Evolutionary conservation across 2,888 invertebrate genomes (phyloP).

Genomic region (Drosophila infuscata): DNA sequence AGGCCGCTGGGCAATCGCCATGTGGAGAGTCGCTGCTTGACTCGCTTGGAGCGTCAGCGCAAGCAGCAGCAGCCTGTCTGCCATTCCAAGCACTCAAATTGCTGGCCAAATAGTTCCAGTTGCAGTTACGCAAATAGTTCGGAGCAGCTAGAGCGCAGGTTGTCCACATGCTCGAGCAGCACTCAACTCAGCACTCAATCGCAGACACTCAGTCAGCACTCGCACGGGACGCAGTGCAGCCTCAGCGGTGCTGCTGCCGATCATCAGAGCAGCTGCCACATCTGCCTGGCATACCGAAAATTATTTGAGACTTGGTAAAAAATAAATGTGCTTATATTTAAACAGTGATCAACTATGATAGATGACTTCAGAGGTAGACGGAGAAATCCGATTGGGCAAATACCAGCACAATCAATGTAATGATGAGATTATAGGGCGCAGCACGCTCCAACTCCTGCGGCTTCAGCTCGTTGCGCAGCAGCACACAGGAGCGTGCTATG

Average conservation of each 20-base stretch:
- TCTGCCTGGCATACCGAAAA: constrained; percentile 76
- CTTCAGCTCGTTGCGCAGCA: constrained; percentile 74
- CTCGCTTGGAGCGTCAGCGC: constrained; percentile 54
- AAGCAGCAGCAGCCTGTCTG: constrained; percentile 83
- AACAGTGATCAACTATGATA: neutral
- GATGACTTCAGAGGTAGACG: constrained; percentile 73
- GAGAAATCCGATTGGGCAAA: constrained; percentile 83
- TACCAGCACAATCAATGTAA: constrained; percentile 82
- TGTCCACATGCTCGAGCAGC: constrained; percentile 73
- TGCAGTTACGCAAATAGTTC: constrained; percentile 11
- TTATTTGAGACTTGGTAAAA: constrained; percentile 54
- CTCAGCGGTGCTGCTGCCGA: constrained; percentile 36
- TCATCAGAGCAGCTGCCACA: constrained; percentile 72
- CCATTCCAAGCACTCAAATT: constrained; percentile 67
- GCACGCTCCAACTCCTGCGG: constrained; percentile 72
- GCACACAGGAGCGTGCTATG: constrained; percentile 82
- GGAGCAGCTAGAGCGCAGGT: constrained; percentile 43
- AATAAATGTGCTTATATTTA: constrained; percentile 37
- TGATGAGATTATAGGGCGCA: constrained; percentile 83
- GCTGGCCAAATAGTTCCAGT: constrained; percentile 22
- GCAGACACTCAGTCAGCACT: constrained; percentile 49
- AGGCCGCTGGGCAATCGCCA: constrained; percentile 36
- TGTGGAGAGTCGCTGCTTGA: constrained; percentile 36
- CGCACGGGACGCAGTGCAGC: constrained; percentile 53
- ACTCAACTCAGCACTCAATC: constrained; percentile 66